Base-by-base conservation (phyloP, 2,888 invertebrate species). In the Pollenia labialis region DNA sequence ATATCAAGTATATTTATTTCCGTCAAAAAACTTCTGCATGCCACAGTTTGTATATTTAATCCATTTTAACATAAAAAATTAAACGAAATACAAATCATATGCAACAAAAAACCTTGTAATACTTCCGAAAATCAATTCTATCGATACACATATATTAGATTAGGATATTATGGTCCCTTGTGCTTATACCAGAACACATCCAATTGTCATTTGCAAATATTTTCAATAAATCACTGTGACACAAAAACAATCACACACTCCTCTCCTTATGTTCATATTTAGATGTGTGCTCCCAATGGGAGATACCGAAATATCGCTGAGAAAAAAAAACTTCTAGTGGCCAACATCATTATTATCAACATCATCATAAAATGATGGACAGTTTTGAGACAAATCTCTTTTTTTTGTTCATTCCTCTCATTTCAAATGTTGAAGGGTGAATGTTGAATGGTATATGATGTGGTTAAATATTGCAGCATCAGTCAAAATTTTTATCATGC, bases 191-290 rank as follows among this genome's bases (percentile, higher is more conserved):
- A 48, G 79, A 84, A 69, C 44, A 69, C 75, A 83, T 71, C 72
- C 81, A 74, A 77, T 77, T 87, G 87, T 87, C 87, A 83, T 83
- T 88, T 87, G 56, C 87, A 88, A 85, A 88, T 84, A 84, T 82
- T 84, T 85, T 85, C 85, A 85, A 88, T 88, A 88, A 87, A 87
- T 88, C 87, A 88, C 81, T 77, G 23, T 79, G 83, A 81, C 87
- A 85, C 48, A 71, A 71, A 72, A 76, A 76, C 66, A 76, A 76
- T 69, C 75, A 86, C 12, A 71, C 74, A 79, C 9, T 23, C 14
- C 9, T 46, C 44, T 40, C 50, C 81, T 40, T 14, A 54, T 18
- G 2, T 23, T 9, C 50, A 32, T 32, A 32, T 32, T 32, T 6
- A 32, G 32, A 32, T 32, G 6, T 32, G 6, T 32, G 6, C 32